phyloP scores from a whole-genome alignment of 1,140 invertebrate genomes.

The Ditylenchus dipsaci region DNA sequence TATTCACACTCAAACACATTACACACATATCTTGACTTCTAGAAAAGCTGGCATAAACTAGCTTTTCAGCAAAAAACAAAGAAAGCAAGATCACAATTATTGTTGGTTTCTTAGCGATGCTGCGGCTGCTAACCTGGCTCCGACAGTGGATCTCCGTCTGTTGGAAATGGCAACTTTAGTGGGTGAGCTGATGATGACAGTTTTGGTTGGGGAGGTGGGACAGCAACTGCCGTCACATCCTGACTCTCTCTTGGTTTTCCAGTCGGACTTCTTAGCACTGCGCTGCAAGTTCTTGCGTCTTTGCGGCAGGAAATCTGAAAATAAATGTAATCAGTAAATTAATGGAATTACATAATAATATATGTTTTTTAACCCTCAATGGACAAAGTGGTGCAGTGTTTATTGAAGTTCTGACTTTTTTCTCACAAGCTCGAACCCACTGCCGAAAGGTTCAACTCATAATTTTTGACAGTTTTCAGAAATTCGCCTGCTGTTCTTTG shows the following conservation, averaged over 20 bases:
- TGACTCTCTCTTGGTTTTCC: background rate
- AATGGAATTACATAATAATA: too few relatives aligned
- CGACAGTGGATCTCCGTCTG: background rate
- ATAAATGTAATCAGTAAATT: background rate
- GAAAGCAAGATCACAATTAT: background rate
- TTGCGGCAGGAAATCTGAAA: background rate
- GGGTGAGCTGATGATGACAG: background rate
- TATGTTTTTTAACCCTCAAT: too few relatives aligned
- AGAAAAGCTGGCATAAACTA: too few relatives aligned
- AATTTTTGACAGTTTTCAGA: too few relatives aligned
- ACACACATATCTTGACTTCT: too few relatives aligned
- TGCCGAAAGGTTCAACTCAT: too few relatives aligned
- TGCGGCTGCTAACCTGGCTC: background rate
- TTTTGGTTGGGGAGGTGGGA: conserved; percentile 1
- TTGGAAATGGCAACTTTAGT: background rate
- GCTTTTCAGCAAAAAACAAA: too few relatives aligned
- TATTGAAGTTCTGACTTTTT: too few relatives aligned
- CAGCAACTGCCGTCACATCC: background rate
- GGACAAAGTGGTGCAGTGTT: too few relatives aligned
- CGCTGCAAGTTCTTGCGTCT: background rate
- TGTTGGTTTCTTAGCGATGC: background rate
- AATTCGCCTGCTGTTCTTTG: too few relatives aligned
- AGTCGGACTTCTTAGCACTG: background rate
- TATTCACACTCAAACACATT: too few relatives aligned
- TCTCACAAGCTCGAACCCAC: too few relatives aligned